phyloP scores from a whole-genome alignment of 2,888 invertebrate genomes.

The Petrophora chlorosata region DNA sequence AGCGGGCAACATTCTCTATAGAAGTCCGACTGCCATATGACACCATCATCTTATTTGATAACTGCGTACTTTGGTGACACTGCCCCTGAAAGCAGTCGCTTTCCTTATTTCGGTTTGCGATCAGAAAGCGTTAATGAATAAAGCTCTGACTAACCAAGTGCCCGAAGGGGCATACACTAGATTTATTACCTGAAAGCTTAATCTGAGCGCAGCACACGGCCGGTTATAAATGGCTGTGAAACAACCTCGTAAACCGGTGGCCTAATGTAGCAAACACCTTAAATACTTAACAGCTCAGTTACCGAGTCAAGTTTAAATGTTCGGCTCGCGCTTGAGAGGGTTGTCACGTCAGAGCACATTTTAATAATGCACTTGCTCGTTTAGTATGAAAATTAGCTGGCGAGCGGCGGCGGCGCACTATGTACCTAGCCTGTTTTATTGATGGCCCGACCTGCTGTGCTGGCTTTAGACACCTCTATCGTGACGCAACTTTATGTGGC shows the following conservation, averaged over 20 bases:
- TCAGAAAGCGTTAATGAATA: slow-evolving; percentile 3
- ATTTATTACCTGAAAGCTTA: slow-evolving; percentile 35
- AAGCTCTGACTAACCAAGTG: slow-evolving; percentile 13
- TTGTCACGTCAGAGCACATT: slow-evolving; percentile 73
- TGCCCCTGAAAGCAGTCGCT: too few relatives aligned
- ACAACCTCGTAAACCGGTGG: slow-evolving; percentile 50
- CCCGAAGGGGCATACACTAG: slow-evolving; percentile 13
- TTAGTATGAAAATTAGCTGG: slow-evolving; percentile 82
- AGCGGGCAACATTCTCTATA: too few relatives aligned
- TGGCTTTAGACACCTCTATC: slow-evolving; percentile 29
- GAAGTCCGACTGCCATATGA: too few relatives aligned
- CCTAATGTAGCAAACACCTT: slow-evolving; percentile 59
- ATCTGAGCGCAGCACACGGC: slow-evolving; percentile 28
- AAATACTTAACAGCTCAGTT: slow-evolving; percentile 67
- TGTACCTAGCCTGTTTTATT: slow-evolving; percentile 66
- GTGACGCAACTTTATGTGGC: background rate
- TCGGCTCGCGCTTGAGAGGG: slow-evolving; percentile 61
- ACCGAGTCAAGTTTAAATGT: slow-evolving; percentile 69
- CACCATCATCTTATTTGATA: too few relatives aligned
- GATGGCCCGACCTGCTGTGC: slow-evolving; percentile 48
- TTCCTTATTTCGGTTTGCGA: too few relatives aligned
- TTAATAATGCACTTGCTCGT: slow-evolving; percentile 81
- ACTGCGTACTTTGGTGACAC: too few relatives aligned
- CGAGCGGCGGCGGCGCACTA: slow-evolving; percentile 53
- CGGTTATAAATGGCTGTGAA: slow-evolving; percentile 39